Base-by-base conservation (phyloP, 2,797 vertebrate genomes). In the Trematomus bernacchii region DNA sequence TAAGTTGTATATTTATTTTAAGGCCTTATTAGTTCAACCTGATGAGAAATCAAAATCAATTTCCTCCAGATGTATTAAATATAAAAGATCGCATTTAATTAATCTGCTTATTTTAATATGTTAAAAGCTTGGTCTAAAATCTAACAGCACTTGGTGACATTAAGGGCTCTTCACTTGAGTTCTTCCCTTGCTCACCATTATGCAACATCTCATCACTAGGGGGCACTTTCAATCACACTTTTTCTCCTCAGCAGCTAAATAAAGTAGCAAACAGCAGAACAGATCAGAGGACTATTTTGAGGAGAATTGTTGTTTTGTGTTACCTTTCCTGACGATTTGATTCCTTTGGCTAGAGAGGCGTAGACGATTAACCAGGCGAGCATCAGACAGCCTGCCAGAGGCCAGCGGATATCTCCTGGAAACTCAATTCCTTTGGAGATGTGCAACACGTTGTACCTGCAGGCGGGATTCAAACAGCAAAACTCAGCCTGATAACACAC, bases 241-340 rank as follows among this genome's bases (percentile, higher is more conserved):
- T 53, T 14, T 30, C 10, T 47, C n/a, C 1, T 47, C 37, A 50
- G 2, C 33, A 52, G 53, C n/a, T 61, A 33, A 51, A 4, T 65
- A 9, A 47, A 15, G 52, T 37, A 27, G 30, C 15, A 15, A 54
- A 46, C 3, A 42, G 18, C 14, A 58, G 66, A 51, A 27, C 27
- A 27, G 13, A 37, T 9, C 4, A 23, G 51, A 21, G 30, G 15
- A 16, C 3, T 27, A 1, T 1, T 43, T 19, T 47, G n/a, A 42
- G 33, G 11, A 3, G 30, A 1, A 37, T 46, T 1, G 27, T 11
- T 62, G 37, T 54, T n/a, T 66, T 65, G 44, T 4, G 6, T 77
- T 86, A 99, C 98, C 95, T 99, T 99, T 86, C 98, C 98, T 40
- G 98, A 99, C 67, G 97, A 96, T 94, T 99, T 99, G 95, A 99